Evolutionary conservation across 2,797 vertebrate species (phyloP).

Genomic region (Poecilia gillii): DNA sequence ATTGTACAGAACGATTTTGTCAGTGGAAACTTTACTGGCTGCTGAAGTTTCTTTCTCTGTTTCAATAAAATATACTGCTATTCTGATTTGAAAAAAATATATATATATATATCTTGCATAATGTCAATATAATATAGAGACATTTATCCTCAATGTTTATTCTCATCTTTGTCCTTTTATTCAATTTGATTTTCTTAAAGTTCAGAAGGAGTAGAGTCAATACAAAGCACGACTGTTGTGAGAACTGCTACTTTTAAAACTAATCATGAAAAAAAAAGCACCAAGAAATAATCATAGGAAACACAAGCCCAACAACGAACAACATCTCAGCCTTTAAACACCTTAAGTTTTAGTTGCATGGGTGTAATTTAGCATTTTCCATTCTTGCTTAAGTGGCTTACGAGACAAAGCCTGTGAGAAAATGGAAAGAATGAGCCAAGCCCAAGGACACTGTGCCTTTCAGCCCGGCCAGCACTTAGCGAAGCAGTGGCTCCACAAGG

Average conservation of each 20-base stretch:
- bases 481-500: conserved; percentile 85
- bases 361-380: conserved; percentile 77
- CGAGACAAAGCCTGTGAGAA: conserved; percentile 83
- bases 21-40: conserved; percentile 28
- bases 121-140: conserved; percentile 14
- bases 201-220: conserved; percentile 28
- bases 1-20: conserved; percentile 41
- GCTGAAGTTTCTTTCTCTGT: conserved; percentile 32
- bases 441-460: conserved; percentile 94
- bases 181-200: conserved; percentile 34
- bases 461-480: conserved; percentile 91
- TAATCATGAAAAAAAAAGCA: conserved; percentile 45
- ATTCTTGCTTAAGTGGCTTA: conserved; percentile 66
- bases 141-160: conserved; percentile 25
- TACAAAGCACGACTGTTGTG: conserved; percentile 37
- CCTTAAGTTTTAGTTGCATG: conserved; percentile 73
- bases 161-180: conserved; percentile 17
- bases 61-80: conserved; percentile 23
- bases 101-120: conserved; percentile 7
- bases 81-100: conserved; percentile 11
- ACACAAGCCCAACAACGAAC: conserved; percentile 59
- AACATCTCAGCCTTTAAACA: conserved; percentile 65
- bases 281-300: conserved; percentile 51
- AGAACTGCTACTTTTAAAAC: conserved; percentile 45
- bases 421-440: conserved; percentile 85